Conservation (phyloP, 2,888 invertebrate species). For the Tenodera sinensis region DNA sequence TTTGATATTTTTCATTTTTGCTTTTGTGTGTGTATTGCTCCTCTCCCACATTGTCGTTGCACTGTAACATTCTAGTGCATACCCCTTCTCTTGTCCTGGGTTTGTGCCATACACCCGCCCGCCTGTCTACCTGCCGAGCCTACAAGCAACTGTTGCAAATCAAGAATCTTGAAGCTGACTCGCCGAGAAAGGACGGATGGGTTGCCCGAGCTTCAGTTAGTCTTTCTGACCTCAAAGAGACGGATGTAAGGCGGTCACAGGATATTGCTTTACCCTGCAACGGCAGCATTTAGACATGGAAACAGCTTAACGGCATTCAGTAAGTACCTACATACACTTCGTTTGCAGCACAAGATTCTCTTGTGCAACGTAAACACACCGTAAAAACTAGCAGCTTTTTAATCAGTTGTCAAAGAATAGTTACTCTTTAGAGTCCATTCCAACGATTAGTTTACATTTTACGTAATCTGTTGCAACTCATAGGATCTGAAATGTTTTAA, state of each 20-base stretch:
- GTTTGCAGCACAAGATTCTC: too few species aligned
- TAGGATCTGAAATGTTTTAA: too few species aligned
- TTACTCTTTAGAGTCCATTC: too few species aligned
- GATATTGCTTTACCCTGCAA: neutral
- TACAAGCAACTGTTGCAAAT: neutral
- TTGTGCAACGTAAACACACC: too few species aligned
- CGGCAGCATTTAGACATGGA: neutral
- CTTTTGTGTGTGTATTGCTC: neutral
- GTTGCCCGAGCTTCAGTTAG: neutral
- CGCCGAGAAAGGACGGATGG: neutral
- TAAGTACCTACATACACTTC: too few species aligned
- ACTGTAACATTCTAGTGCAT: neutral
- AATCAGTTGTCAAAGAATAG: too few species aligned
- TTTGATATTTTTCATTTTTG: slow-evolving; percentile 1
- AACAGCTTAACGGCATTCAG: too few species aligned
- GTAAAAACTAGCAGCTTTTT: too few species aligned
- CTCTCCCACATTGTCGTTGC: neutral
- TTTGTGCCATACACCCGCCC: slow-evolving; percentile 3
- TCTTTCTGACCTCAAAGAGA: neutral
- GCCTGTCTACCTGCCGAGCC: neutral
- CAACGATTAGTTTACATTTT: too few species aligned
- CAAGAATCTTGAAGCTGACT: neutral
- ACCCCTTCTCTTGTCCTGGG: neutral
- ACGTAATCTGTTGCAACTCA: too few species aligned
- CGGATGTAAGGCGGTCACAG: neutral